Evolutionary conservation across 2,113 vertebrate genomes (phyloP).

Genomic region (Corydoras maculifer): DNA sequence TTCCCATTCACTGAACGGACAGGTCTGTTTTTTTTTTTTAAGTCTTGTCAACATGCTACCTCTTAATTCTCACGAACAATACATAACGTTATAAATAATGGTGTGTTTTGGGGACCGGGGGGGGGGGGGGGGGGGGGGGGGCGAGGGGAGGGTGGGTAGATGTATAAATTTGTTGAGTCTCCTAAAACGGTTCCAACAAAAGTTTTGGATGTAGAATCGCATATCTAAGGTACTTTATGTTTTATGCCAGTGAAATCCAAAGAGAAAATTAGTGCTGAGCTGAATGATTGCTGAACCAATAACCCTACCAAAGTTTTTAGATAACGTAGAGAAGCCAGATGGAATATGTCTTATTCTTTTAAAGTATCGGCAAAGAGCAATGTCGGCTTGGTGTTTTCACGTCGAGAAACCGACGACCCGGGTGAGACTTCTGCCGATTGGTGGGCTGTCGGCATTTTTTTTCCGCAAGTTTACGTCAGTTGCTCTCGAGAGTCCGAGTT

Average conservation of each 20-base stretch:
- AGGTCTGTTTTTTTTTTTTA: too few species aligned
- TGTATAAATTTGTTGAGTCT: too few species aligned
- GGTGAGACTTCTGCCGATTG: slow-evolving; percentile 45
- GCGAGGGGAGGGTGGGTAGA: too few species aligned
- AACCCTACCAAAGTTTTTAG: slow-evolving; percentile 53
- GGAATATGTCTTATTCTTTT: slow-evolving; percentile 66
- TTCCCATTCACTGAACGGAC: too few species aligned
- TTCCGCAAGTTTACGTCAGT: slow-evolving; percentile 45
- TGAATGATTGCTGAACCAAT: slow-evolving; percentile 43
- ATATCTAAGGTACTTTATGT: too few species aligned
- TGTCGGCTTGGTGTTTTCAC: slow-evolving; percentile 41
- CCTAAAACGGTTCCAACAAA: too few species aligned
- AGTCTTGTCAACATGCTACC: too few species aligned
- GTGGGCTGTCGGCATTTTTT: slow-evolving; percentile 41
- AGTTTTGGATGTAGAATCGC: too few species aligned
- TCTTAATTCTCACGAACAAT: too few species aligned
- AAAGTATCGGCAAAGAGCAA: slow-evolving; percentile 43
- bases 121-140: too few species aligned
- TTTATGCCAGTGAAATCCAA: slow-evolving; percentile 44
- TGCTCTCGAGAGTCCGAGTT: slow-evolving; percentile 43
- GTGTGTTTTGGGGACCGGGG: too few species aligned
- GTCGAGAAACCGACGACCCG: slow-evolving; percentile 48
- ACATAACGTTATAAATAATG: too few species aligned
- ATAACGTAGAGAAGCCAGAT: slow-evolving; percentile 42
- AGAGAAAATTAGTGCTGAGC: slow-evolving; percentile 46